A percentile compares a stretch with the other conserved stretches of the same genome.
Conservation (phyloP, 2,888 invertebrate species). For the Hirtodrosophila alboralis region DNA sequence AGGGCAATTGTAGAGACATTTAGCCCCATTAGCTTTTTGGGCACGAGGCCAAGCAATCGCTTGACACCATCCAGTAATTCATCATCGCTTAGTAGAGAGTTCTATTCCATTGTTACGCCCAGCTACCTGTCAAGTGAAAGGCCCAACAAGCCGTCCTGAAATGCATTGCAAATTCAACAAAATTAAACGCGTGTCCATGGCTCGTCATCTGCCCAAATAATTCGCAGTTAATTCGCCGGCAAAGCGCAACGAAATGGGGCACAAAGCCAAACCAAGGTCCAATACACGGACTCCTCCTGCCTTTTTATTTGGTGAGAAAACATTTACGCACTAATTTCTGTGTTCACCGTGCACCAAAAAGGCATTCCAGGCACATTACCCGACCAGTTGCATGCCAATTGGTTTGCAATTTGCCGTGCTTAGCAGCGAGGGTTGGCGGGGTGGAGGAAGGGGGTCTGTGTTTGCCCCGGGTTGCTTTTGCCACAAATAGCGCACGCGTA, state of each 20-base stretch:
- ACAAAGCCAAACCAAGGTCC: conserved; percentile 51
- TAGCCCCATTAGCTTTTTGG: conserved; percentile 37
- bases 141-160: conserved; percentile 44
- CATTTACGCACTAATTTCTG: conserved; percentile 82
- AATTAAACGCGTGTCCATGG: conserved; percentile 65
- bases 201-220: conserved; percentile 58
- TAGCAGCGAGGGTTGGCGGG: conserved; percentile 34
- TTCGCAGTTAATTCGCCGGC: conserved; percentile 80
- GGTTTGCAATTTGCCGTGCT: conserved; percentile 76
- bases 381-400: conserved; percentile 81
- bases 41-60: conserved; percentile 18
- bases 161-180: conserved; percentile 68
- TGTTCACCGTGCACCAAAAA: conserved; percentile 30
- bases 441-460: not conserved
- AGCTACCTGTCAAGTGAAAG: conserved; percentile 63
- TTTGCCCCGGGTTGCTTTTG: conserved; percentile 48
- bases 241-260: conserved; percentile 79
- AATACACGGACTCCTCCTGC: conserved; percentile 14
- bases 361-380: conserved; percentile 48
- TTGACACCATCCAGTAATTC: conserved; percentile 39
- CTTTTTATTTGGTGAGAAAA: conserved; percentile 83
- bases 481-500: conserved; percentile 81
- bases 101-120: conserved; percentile 5
- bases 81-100: conserved; percentile 57
- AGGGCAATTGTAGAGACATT: conserved; percentile 22